Base-by-base conservation (phyloP, 2,888 invertebrate species). In the Cheiracanthium punctorium region DNA sequence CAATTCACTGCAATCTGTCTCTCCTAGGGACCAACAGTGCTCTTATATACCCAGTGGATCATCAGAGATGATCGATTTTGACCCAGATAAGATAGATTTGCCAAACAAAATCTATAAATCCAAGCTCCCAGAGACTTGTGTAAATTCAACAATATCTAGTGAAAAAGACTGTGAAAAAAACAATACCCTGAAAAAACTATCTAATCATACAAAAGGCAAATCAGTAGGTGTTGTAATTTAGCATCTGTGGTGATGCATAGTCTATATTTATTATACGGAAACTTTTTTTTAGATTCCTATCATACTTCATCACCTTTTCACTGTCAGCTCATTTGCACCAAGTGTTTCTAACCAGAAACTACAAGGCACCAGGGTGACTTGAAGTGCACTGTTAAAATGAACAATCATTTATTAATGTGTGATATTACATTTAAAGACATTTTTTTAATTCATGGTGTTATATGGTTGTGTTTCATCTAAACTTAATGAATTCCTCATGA, bases 121-220 rank as follows among this genome's bases (percentile, higher is more conserved):
- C 88, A 96, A 96, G 91, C 96, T 96, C 92, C 94, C 95, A 75
- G 96, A 96, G 91, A 95, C 96, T 91, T 94, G 95, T 90, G 96
- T 96, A 92, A 96, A 96, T 92, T 96, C 96, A 30, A 89, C 89
- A 32, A 90, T 93, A 29, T 93, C 94, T 92, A 92, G 92, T 48
- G 94, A 94, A 88, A 95, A 95, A 93, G 95, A 95, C 93, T 95
- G 95, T 91, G 95, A 94, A 90, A 95, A 95, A 93, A 94, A 95
- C 91, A 94, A 94, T 89, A 94, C 81, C 4, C 72, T 87, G 17
- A 65, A 71, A 43, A 87, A 87, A 73, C 81, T 87, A 8, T 77
- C 80, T 20, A 87, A 87, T 58, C 87, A 81, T 29, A 73, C 77
- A 28, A 77, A 80, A 77, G 77, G 75, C 71, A 81, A 81, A 52